Evolutionary conservation across 2,888 invertebrate species (phyloP), one percentile per base, ranked within the genome.

Genomic region (Caenorhabditis imperialis): DNA sequence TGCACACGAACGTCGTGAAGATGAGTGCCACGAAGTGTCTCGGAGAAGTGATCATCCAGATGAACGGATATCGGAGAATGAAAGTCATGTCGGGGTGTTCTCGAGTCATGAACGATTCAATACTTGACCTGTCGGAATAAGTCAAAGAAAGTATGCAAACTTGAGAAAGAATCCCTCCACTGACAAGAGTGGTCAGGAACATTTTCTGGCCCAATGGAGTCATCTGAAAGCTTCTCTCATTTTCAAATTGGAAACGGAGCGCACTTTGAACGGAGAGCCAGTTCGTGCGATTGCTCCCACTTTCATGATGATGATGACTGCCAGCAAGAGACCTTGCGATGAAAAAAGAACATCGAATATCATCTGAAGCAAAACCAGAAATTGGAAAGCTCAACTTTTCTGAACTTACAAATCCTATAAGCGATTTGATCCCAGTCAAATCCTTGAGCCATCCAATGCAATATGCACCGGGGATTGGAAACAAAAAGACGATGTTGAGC

Each of bases 1-100:
- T 51, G 33, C 61, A 61, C 0, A 30, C 42, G 16, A 51, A 33
- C 1, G 42, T 51, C 8, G 22, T 51, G 2, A 44, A 37, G 16
- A 61, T 42, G 10, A 61, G 12, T 1, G 50, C 50, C 12, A 51
- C 50, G 33, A 61, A 51, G 33, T 61, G 40, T 33, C 42, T 30
- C 16, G 50, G 50, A 3, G 61, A 40, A 16, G 40, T 2, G 40
- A 40, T 40, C 40, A 40, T 40, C 40, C 40, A 40, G 18, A 40
- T 3, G 40, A 40, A 40, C 40, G 40, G 40, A 16, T 40, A 40
- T 8, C 40, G 40, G 16, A 20, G 20, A 20, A 40, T 16, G 18
- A 40, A 40, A 2, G 18, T 14, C 16, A 40, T 16, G 18, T 16
- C 16, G 8, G 40, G 40, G 18, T 40, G 40, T 2, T 2, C 3